These are phyloP conservation scores for Limosa lapponica DNA, from an alignment of 2,797 vertebrate genomes.

Conservation along the genomic window DNA sequence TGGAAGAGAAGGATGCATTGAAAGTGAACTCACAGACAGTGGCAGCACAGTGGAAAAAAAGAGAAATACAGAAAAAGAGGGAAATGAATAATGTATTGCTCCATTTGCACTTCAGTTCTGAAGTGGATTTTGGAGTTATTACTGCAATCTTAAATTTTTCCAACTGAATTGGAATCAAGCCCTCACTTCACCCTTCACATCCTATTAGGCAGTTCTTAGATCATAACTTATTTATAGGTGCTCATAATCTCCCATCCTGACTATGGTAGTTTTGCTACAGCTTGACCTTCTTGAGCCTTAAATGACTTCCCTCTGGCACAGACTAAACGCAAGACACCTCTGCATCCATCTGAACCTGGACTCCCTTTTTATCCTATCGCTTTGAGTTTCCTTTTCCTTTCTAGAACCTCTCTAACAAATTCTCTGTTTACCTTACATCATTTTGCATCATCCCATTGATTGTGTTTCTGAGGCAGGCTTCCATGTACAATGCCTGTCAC, in stretches of 20 bases:
- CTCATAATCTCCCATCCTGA: background rate
- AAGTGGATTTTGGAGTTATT: conserved; percentile 32
- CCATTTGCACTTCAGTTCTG: conserved; percentile 11
- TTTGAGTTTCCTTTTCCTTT: background rate
- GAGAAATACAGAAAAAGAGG: background rate
- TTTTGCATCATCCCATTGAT: background rate
- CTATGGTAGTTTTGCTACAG: background rate
- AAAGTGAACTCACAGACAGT: background rate
- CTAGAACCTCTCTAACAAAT: background rate
- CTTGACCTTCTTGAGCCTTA: conserved; percentile 1
- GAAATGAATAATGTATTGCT: conserved; percentile 30
- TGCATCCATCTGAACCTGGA: background rate
- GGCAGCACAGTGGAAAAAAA: background rate
- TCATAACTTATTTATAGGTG: background rate
- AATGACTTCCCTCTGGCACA: background rate
- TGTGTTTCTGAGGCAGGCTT: background rate
- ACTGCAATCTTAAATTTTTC: conserved; percentile 31
- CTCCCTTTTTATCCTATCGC: background rate
- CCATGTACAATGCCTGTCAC: background rate
- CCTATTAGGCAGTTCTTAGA: conserved; percentile 15
- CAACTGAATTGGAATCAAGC: conserved; percentile 25
- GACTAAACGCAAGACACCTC: background rate
- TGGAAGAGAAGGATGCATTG: background rate
- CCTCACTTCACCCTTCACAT: conserved; percentile 41
- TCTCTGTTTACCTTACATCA: background rate